Base-by-base conservation (phyloP, 2,797 vertebrate genomes). In the Ispidina lecontei region DNA sequence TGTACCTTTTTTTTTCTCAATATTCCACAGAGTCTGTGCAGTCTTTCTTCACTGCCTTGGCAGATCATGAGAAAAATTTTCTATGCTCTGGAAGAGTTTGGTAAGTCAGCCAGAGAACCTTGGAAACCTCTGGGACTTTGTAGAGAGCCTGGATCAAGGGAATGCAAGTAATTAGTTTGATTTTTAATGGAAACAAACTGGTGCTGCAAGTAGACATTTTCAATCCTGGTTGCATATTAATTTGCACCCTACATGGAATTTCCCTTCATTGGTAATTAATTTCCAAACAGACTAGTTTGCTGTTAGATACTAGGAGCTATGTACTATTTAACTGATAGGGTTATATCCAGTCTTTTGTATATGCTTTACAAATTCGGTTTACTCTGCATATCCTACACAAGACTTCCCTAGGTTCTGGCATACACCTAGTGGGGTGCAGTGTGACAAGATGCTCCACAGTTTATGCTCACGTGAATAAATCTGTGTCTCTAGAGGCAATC, bases 51-150 rank as follows among this genome's bases (percentile, higher is more conserved):
- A 4, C 49, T 44, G 62, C 64, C 54, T 64, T 94, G 74, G 71
- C 90, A 91, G 65, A 90, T 79, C 46, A 64, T 65, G 87, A 91
- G 71, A 89, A 94, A 93, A 84, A 84, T 31, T 49, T 73, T 3
- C 0, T 63, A 9, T 49, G 52, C 56, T 91, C 72, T 93, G 80
- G 37, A 90, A 91, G 41, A 64, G 44, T 67, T 87, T 3, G 3
- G 28, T 84, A 73, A 91, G 49, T 79, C 60, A 84, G 69, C 37
- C 65, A 91, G 69, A 89, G 58, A 89, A 87, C 75, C 81, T 31
- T 84, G 69, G 91, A 89, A 89, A 79, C 33, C 81, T 71, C 69
- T 75, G 84, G 58, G 75, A 84, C 76, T 81, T 90, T 1, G 22
- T 73, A 51, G 26, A 83, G 51, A 33, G 20, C 8, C 51, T 80